Evolutionary conservation across 2,113 vertebrate genomes (phyloP).

Genomic region (Lethenteron reissneri): DNA sequence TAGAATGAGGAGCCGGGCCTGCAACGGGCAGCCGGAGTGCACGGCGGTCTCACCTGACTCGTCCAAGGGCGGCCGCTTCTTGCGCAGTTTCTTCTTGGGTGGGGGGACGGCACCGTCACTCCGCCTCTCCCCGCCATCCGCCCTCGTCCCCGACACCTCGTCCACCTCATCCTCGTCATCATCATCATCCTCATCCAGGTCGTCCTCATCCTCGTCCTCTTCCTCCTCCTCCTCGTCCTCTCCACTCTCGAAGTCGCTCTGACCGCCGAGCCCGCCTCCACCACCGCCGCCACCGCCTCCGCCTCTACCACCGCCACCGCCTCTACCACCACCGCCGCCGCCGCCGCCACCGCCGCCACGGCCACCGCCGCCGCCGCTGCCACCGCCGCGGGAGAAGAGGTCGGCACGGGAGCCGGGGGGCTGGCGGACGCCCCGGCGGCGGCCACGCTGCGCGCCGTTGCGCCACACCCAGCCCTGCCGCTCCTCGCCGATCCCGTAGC

Average conservation of each 20-base stretch:
- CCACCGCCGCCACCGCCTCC: no score
- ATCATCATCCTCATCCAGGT: neutral
- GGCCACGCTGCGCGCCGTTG: neutral
- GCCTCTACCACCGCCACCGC: neutral
- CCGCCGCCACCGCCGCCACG: neutral
- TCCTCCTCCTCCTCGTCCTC: constrained; percentile 2
- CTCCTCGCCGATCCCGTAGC: constrained; percentile 1
- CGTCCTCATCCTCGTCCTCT: neutral
- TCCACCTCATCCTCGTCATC: neutral
- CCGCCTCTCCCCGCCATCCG: neutral
- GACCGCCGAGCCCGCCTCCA: neutral
- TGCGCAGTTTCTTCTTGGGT: neutral
- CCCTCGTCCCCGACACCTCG: neutral
- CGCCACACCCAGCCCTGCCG: constrained; percentile 5
- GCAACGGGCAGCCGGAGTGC: no score
- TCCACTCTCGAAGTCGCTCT: constrained; percentile 3
- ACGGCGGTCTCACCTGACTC: neutral
- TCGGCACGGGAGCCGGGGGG: neutral
- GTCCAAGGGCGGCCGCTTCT: neutral
- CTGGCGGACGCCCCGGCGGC: neutral
- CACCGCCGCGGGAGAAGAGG: neutral
- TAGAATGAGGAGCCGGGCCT: no score
- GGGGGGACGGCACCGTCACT: neutral
- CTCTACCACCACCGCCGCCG: neutral
- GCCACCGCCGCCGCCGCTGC: neutral